Evolutionary conservation across 2,113 vertebrate genomes (phyloP).

Genomic region (Caranx ignobilis): DNA sequence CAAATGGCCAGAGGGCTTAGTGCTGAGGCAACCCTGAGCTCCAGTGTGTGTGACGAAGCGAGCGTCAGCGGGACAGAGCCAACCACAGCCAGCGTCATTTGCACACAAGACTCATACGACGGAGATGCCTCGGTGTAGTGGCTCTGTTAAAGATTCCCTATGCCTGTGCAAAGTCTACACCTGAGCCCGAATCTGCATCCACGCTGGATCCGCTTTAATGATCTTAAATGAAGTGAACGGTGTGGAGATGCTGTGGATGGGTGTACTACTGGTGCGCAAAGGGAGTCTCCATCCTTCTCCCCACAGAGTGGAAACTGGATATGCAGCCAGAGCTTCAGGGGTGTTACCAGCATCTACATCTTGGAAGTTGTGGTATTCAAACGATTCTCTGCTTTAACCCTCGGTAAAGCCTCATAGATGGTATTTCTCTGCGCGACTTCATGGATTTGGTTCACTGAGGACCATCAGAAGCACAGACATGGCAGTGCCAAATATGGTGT

Average conservation of each 20-base stretch:
- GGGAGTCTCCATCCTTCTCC: slow-evolving; percentile 65
- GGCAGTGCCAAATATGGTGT: slow-evolving; percentile 88
- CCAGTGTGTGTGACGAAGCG: slow-evolving; percentile 70
- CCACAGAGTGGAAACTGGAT: slow-evolving; percentile 48
- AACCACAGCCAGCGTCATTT: slow-evolving; percentile 75
- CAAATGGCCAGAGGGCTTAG: slow-evolving; percentile 48
- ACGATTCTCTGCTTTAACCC: slow-evolving; percentile 54
- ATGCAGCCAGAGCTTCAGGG: slow-evolving; percentile 32
- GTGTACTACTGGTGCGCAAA: slow-evolving; percentile 59
- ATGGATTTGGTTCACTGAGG: slow-evolving; percentile 69
- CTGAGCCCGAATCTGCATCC: slow-evolving; percentile 4
- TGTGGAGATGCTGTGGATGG: slow-evolving; percentile 49
- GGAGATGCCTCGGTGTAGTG: slow-evolving; percentile 54
- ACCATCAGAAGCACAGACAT: slow-evolving; percentile 80
- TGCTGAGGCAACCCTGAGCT: slow-evolving; percentile 61
- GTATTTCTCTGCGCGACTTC: slow-evolving; percentile 59
- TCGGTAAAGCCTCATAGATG: slow-evolving; percentile 75
- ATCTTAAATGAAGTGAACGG: slow-evolving; percentile 2
- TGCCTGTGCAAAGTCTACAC: slow-evolving; percentile 6
- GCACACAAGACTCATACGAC: slow-evolving; percentile 61
- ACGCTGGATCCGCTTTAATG: slow-evolving; percentile 1
- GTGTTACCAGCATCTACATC: slow-evolving; percentile 42
- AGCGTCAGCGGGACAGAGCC: slow-evolving; percentile 74
- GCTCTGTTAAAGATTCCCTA: slow-evolving; percentile 40
- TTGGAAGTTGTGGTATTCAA: slow-evolving; percentile 59